A percentile compares a stretch with the other conserved stretches of the same genome.
These are phyloP conservation scores for Psilopsiagon aymara DNA, from an alignment of 2,113 vertebrate genomes.

Conservation along the genomic window DNA sequence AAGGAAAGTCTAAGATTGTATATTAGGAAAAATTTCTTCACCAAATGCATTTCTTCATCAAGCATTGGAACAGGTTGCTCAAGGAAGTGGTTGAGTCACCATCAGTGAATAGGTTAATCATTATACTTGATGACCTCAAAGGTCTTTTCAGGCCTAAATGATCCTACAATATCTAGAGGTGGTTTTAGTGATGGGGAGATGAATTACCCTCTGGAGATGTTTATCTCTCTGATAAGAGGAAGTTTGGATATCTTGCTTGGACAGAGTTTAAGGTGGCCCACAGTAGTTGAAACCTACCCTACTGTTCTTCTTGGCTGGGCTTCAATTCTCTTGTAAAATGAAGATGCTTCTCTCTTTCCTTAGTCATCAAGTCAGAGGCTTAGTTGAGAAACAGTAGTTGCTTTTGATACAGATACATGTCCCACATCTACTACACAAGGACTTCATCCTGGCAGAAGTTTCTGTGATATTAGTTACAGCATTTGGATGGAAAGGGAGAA, in stretches of 20 bases:
- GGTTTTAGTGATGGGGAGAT: not conserved
- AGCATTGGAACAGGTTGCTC: not conserved
- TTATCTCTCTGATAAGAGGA: not conserved
- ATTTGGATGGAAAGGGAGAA: not conserved
- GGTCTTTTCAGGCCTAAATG: not conserved
- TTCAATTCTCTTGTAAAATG: not conserved
- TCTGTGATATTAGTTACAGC: not conserved
- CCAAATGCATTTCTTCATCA: not conserved
- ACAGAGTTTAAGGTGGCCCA: too few species aligned
- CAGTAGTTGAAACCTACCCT: not conserved
- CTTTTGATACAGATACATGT: not conserved
- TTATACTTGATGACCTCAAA: not conserved
- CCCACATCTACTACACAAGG: not conserved
- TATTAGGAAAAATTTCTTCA: not conserved
- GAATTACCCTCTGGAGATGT: not conserved
- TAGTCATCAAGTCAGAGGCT: not conserved
- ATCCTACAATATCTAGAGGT: not conserved
- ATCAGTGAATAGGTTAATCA: not conserved
- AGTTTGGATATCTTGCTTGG: not conserved
- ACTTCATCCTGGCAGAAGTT: not conserved
- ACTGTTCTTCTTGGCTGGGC: not conserved
- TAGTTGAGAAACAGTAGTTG: not conserved
- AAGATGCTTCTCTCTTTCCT: not conserved
- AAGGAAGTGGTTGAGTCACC: not conserved
- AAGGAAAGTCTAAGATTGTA: not conserved